phyloP scores from a whole-genome alignment of 37 sponge, comb jelly and placozoan species.

The Oopsacas minuta region DNA sequence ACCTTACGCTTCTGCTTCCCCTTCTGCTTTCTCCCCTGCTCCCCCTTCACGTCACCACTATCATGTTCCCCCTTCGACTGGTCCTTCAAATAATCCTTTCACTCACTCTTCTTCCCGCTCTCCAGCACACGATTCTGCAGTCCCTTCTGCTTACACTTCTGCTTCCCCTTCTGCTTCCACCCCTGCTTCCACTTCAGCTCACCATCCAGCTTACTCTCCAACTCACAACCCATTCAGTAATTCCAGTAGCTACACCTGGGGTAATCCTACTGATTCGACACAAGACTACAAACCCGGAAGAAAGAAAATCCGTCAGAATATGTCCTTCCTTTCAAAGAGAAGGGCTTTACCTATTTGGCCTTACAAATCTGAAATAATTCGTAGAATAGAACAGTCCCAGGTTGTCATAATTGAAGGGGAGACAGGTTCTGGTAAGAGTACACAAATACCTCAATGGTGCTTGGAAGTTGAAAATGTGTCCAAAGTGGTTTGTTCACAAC shows the following conservation, averaged over 20 bases:
- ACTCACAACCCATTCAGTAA: neutral
- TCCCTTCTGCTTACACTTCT: no score
- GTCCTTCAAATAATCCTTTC: no score
- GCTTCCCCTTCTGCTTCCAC: no score
- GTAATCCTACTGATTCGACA: neutral
- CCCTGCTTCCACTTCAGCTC: no score
- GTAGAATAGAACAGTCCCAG: neutral
- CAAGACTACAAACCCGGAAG: neutral
- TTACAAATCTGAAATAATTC: neutral
- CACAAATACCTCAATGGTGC: slow-evolving; percentile 7
- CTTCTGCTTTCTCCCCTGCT: no score
- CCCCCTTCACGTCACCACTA: no score
- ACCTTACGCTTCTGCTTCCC: no score
- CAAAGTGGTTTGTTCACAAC: slow-evolving; percentile 1
- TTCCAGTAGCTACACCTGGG: neutral
- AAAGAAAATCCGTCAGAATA: neutral
- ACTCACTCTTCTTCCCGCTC: no score
- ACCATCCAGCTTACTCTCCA: neutral
- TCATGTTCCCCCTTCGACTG: no score
- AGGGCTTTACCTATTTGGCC: neutral
- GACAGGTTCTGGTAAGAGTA: neutral
- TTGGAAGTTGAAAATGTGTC: neutral
- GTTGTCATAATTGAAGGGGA: neutral
- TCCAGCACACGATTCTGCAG: no score
- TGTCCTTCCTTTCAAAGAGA: neutral